Conservation (phyloP, 2,888 invertebrate species). For the Agrochola macilenta region DNA sequence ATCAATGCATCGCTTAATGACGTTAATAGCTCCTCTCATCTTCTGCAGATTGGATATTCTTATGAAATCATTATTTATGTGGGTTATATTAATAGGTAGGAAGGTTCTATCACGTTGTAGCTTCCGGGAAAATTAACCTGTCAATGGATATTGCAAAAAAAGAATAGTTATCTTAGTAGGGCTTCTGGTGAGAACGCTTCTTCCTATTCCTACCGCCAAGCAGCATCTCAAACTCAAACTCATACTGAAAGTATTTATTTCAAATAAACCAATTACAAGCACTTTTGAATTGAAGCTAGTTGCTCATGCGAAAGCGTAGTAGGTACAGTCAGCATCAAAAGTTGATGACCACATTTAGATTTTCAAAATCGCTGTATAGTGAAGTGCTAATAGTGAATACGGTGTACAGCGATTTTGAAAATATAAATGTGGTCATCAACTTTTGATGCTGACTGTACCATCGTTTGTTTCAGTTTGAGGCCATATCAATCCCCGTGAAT, state of each 20-base stretch:
- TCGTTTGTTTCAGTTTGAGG: neutral
- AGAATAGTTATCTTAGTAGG: neutral
- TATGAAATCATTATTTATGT: neutral
- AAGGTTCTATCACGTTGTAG: neutral
- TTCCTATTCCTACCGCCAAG: neutral
- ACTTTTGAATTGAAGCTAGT: too few species aligned
- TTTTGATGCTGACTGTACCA: too few species aligned
- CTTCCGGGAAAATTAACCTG: neutral
- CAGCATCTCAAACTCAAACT: too few species aligned
- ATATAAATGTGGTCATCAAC: too few species aligned
- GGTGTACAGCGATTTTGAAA: too few species aligned
- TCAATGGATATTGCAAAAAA: neutral
- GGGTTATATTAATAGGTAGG: neutral
- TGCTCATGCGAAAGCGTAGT: too few species aligned
- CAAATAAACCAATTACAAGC: too few species aligned
- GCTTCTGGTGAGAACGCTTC: neutral
- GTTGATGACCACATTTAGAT: too few species aligned
- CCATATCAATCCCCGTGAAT: neutral
- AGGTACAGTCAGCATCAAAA: too few species aligned
- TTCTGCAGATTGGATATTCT: constrained; percentile 14
- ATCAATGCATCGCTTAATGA: constrained; percentile 49
- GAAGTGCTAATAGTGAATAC: too few species aligned
- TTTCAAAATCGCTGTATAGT: too few species aligned
- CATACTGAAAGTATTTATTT: too few species aligned
- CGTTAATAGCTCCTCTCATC: constrained; percentile 47